Percentiles rank a stretch among this genome's conserved stretches.
Conservation (phyloP, 2,797 vertebrate species). For the Poecilia velifera region DNA sequence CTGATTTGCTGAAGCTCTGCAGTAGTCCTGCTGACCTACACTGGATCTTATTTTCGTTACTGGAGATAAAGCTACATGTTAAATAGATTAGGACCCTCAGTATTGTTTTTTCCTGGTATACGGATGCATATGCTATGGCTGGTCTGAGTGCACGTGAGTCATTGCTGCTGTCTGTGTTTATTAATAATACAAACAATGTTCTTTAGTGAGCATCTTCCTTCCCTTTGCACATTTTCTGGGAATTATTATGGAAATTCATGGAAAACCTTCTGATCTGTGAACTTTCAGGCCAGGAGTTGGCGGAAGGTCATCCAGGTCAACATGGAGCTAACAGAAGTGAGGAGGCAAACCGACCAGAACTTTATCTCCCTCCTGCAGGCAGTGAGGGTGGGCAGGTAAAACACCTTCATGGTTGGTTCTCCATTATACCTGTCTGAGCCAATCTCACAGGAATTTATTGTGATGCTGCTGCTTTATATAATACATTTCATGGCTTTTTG, state of each 20-base stretch:
- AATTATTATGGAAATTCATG: not conserved
- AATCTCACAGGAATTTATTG: too few relatives aligned
- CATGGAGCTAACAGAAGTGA: conserved; percentile 92
- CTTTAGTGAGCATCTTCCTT: not conserved
- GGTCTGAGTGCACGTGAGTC: not conserved
- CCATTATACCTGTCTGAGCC: not conserved
- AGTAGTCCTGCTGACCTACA: not conserved
- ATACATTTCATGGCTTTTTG: not conserved
- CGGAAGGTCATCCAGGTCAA: conserved; percentile 90
- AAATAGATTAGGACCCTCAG: not conserved
- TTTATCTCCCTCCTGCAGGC: conserved; percentile 93
- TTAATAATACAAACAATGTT: not conserved
- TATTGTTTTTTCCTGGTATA: not conserved
- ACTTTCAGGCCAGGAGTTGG: conserved; percentile 90
- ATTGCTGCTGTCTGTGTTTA: not conserved
- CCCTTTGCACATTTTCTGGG: not conserved
- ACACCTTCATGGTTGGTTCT: not conserved
- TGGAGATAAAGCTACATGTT: not conserved
- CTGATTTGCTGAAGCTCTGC: not conserved
- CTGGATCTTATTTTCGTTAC: not conserved
- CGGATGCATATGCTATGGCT: not conserved
- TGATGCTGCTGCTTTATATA: not conserved
- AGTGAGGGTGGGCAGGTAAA: conserved; percentile 91
- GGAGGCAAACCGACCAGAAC: conserved; percentile 89
- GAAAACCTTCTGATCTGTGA: not conserved